Evolutionary conservation across 2,888 invertebrate genomes (phyloP).

Genomic region (Atrina japonica): DNA sequence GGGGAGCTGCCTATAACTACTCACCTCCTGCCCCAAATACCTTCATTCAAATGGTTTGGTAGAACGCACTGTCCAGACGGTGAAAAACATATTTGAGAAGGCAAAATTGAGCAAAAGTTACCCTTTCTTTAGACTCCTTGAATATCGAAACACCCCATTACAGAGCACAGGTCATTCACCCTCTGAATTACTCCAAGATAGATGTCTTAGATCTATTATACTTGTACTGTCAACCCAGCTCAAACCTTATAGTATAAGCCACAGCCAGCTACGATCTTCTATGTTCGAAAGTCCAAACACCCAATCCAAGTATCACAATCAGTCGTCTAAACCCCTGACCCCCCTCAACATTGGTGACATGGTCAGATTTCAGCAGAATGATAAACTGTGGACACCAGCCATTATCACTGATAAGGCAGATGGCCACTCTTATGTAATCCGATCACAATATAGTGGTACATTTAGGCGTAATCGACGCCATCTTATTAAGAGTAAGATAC

Average conservation of each 20-base stretch:
- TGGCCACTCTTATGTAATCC: neutral
- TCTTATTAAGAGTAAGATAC: neutral
- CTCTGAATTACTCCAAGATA: too few species aligned
- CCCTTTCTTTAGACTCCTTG: too few species aligned
- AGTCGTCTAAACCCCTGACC: neutral
- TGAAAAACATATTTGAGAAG: too few species aligned
- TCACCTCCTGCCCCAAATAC: too few species aligned
- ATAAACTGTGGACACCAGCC: slow-evolving; percentile 1
- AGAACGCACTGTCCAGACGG: too few species aligned
- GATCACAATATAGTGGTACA: slow-evolving; percentile 6
- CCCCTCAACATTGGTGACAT: slow-evolving; percentile 9
- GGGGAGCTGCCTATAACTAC: too few species aligned
- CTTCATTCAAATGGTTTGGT: too few species aligned
- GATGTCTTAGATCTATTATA: too few species aligned
- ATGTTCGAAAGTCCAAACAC: neutral
- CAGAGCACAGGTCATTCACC: too few species aligned
- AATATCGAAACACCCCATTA: too few species aligned
- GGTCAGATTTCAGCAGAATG: slow-evolving; percentile 8
- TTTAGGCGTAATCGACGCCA: slow-evolving; percentile 7
- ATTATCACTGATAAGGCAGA: slow-evolving; percentile 6
- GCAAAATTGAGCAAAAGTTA: too few species aligned
- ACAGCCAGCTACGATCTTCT: neutral
- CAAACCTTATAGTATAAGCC: neutral
- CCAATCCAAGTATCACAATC: slow-evolving; percentile 7
- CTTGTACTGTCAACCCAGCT: too few species aligned